Base-by-base conservation (phyloP, 2,797 vertebrate genomes). In the Melanitta fusca region DNA sequence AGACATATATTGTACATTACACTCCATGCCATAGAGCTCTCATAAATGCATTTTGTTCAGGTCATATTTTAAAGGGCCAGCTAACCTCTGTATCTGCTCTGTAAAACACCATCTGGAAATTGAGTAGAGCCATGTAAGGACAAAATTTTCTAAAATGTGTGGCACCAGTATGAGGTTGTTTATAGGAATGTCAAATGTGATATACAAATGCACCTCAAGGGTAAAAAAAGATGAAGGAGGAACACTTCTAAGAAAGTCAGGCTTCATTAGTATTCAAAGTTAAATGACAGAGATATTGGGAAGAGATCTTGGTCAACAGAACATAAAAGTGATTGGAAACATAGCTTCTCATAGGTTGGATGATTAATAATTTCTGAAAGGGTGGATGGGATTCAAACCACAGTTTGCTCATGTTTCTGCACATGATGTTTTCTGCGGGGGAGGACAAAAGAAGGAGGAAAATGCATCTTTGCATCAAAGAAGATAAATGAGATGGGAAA, bases 361-460 rank as follows among this genome's bases (percentile, higher is more conserved):
- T 58, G 25, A 32, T 72, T 91, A 79, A 80, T 74, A 78, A 87
- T 79, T 80, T 85, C 51, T 86, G 70, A 93, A 84, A 85, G 8
- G 12, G n/a, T 86, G 51, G 73, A 93, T 83, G 39, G 20, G 60
- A 64, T 91, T 90, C 82, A 95, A 93, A 93, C 54, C 80, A 87
- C 80, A 88, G 66, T 81, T 89, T 91, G 39, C 51, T 86, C 36
- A 71, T 38, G 22, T 88, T 81, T 91, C 88, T 75, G 25, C 24
- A 72, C 80, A n/a, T 45, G 27, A 71, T 51, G 28, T 62, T 89
- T 89, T 78, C 78, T 72, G 61, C 1, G 2, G 27, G 10, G 47
- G 38, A 91, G 30, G 43, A 87, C 47, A 56, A 83, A 71, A 24
- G 4, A 71, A 65, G 45, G 56, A 62, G 24, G 54, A 92, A 80